A percentile compares a stretch with the other conserved stretches of the same genome.
Evolutionary conservation across 1,140 invertebrate species (phyloP).

Genomic region (Scaptomyza montana): DNA sequence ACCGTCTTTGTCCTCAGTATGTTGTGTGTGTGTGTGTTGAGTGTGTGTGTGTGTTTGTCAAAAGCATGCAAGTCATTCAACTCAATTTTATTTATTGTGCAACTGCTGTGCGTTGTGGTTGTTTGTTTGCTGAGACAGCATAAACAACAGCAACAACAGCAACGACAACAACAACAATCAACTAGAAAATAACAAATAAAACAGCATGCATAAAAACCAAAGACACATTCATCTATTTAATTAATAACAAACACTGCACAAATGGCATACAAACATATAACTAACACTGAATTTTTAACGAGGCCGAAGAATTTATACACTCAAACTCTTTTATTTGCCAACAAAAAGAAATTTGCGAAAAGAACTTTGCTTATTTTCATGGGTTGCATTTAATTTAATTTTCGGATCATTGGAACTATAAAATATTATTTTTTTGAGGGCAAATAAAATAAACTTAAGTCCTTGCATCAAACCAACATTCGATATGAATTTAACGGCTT

Average conservation of each 20-base stretch:
- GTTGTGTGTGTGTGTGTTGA: background rate
- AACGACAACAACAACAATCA: conserved; percentile 13
- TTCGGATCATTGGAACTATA: too few species aligned
- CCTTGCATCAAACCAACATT: too few species aligned
- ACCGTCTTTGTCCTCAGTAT: conserved; percentile 32
- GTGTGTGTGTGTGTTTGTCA: conserved; percentile 38
- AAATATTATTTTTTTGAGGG: too few species aligned
- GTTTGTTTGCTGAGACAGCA: conserved; percentile 41
- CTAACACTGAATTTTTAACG: background rate
- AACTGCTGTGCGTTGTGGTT: conserved; percentile 42
- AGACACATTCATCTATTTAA: conserved; percentile 64
- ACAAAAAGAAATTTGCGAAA: too few species aligned
- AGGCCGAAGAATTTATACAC: background rate
- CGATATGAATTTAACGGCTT: too few species aligned
- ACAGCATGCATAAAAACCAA: conserved; percentile 29
- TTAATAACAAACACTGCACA: conserved; percentile 64
- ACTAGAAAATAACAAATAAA: conserved; percentile 10
- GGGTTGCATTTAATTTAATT: too few species aligned
- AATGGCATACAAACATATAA: conserved; percentile 20
- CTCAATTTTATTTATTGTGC: conserved; percentile 65
- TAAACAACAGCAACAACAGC: conserved; percentile 6
- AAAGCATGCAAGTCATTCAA: conserved; percentile 66
- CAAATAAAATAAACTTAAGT: too few species aligned
- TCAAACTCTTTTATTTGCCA: background rate
- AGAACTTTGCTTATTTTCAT: too few species aligned